Evolutionary conservation across 2,797 vertebrate species (phyloP).

Genomic region (Phataginus tricuspis): DNA sequence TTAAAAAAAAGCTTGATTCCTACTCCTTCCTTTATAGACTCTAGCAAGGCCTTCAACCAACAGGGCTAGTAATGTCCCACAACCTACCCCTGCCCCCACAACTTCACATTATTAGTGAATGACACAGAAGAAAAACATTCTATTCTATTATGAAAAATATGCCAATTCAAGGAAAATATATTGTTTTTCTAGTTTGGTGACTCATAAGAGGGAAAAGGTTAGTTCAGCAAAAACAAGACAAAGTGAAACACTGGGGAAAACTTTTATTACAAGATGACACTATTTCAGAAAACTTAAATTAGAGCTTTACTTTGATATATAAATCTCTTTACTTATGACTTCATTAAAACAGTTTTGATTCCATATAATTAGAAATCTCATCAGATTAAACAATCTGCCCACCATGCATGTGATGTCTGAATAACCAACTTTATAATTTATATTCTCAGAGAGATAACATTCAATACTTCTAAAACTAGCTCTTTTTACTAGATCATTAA

Average conservation of each 20-base stretch:
- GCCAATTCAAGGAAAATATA: not conserved
- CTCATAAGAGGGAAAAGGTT: not conserved
- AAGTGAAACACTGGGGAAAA: not conserved
- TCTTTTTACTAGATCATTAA: not conserved
- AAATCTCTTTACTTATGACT: not conserved
- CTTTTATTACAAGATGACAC: not conserved
- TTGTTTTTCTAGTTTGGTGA: conserved; percentile 16
- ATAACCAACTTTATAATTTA: not conserved
- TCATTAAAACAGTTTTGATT: conserved; percentile 23
- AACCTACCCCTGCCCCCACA: not conserved
- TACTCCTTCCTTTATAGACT: not conserved
- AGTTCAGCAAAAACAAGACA: conserved; percentile 46
- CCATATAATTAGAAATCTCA: conserved; percentile 29
- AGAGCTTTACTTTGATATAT: conserved; percentile 4
- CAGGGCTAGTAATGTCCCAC: not conserved
- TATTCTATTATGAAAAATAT: not conserved
- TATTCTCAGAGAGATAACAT: not conserved
- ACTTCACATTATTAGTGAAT: not conserved
- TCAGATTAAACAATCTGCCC: not conserved
- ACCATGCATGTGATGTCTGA: not conserved
- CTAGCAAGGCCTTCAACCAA: not conserved
- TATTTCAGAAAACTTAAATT: conserved; percentile 26
- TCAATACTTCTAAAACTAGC: conserved; percentile 28
- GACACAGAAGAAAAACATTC: conserved; percentile 19
- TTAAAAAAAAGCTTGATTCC: not conserved